Percentiles rank a stretch among this genome's conserved stretches.
Evolutionary conservation across 2,888 invertebrate genomes (phyloP).

Genomic region (Apodemia duryi): DNA sequence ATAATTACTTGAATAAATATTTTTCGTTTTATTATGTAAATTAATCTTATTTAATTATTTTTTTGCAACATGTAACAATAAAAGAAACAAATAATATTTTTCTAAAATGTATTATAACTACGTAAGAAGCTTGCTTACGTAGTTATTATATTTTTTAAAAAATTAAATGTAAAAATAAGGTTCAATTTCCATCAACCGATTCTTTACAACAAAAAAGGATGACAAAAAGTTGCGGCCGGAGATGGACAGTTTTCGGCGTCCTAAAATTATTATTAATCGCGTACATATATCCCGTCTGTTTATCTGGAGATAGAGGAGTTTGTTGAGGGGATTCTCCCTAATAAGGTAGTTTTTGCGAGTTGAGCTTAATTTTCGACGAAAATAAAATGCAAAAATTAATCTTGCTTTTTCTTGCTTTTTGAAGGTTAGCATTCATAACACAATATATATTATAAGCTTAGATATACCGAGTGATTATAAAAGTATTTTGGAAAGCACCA

Average conservation of each 20-base stretch:
- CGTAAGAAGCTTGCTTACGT: background rate
- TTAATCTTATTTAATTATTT: background rate
- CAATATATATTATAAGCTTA: too few species aligned
- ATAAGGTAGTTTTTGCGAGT: conserved; percentile 67
- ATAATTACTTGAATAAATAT: background rate
- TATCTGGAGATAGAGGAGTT: conserved; percentile 58
- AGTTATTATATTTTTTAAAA: background rate
- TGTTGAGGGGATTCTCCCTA: conserved; percentile 54
- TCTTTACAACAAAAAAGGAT: conserved; percentile 26
- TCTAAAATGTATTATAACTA: background rate
- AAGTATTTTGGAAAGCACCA: too few species aligned
- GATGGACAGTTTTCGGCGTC: conserved; percentile 53
- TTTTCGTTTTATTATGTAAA: background rate
- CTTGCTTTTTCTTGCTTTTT: background rate
- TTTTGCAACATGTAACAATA: background rate
- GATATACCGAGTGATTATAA: too few species aligned
- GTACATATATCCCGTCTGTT: conserved; percentile 65
- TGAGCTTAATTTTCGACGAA: conserved; percentile 18
- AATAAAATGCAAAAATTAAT: background rate
- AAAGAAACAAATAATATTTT: background rate
- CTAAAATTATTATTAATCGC: conserved; percentile 40
- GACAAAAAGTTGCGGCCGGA: conserved; percentile 43
- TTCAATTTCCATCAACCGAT: background rate
- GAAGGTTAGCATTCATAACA: too few species aligned
- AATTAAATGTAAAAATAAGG: background rate